Conservation (phyloP, 2,888 invertebrate genomes). For the Amphimallon solstitiale region DNA sequence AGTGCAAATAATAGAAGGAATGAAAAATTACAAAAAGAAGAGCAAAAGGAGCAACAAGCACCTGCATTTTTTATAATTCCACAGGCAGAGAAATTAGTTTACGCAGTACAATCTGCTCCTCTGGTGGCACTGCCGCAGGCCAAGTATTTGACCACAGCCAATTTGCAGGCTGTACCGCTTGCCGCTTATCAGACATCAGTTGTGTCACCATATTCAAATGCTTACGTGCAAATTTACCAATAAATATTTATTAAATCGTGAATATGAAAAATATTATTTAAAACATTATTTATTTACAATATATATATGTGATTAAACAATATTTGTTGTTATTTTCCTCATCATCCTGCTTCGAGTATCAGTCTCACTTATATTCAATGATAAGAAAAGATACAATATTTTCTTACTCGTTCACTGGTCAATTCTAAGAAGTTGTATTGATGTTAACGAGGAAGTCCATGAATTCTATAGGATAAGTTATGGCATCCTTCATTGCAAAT, state of each 20-base stretch:
- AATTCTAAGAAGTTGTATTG: too few species aligned
- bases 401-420: too few species aligned
- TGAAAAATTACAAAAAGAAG: conserved; percentile 37
- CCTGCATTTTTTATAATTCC: conserved; percentile 51
- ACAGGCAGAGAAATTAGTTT: conserved; percentile 54
- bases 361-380: too few species aligned
- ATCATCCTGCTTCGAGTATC: too few species aligned
- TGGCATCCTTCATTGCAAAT: too few species aligned
- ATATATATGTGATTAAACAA: too few species aligned
- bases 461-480: too few species aligned
- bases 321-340: too few species aligned
- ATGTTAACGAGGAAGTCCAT: too few species aligned
- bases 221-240: conserved; percentile 52
- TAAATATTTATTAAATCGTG: conserved; percentile 35
- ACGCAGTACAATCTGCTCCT: conserved; percentile 47
- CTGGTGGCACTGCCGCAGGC: conserved; percentile 45
- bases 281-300: not conserved
- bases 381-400: too few species aligned
- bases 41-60: conserved; percentile 21
- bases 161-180: conserved; percentile 44
- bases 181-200: conserved; percentile 46
- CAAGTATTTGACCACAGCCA: conserved; percentile 42
- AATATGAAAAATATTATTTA: conserved; percentile 13
- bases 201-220: conserved; percentile 53
- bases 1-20: conserved; percentile 40